phyloP scores from a whole-genome alignment of 2,113 vertebrate species.

The Misgurnus anguillicaudatus region DNA sequence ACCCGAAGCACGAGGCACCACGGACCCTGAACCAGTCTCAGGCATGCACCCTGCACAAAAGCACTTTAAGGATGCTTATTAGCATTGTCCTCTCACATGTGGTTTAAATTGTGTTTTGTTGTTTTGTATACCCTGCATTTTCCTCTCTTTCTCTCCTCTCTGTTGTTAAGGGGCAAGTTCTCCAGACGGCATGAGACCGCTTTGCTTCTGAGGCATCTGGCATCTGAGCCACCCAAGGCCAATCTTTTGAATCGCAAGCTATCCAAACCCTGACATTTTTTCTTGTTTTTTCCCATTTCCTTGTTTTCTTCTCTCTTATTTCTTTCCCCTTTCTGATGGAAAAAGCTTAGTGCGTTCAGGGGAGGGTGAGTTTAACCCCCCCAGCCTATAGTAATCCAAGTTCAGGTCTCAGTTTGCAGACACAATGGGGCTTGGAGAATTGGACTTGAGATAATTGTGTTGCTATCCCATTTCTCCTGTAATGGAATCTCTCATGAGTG shows the following conservation, averaged over 20 bases:
- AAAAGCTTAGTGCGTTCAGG: constrained; percentile 64
- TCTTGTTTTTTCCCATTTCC: constrained; percentile 19
- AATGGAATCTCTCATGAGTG: constrained; percentile 66
- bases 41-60: constrained; percentile 45
- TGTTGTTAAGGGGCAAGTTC: constrained; percentile 43
- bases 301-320: background rate
- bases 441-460: constrained; percentile 78
- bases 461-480: constrained; percentile 77
- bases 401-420: constrained; percentile 70
- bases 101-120: constrained; percentile 52
- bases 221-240: constrained; percentile 44
- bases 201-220: constrained; percentile 38
- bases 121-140: constrained; percentile 38
- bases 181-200: constrained; percentile 43
- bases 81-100: constrained; percentile 35
- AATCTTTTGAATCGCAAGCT: constrained; percentile 52
- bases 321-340: constrained; percentile 55
- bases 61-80: constrained; percentile 30
- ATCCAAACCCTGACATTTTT: constrained; percentile 32
- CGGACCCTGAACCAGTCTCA: constrained; percentile 46
- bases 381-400: constrained; percentile 66
- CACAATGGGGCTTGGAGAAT: constrained; percentile 76
- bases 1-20: constrained; percentile 55
- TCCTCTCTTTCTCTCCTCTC: constrained; percentile 6
- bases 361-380: constrained; percentile 64